Evolutionary conservation across 1,140 invertebrate genomes (phyloP).

Genomic region (Musca domestica): DNA sequence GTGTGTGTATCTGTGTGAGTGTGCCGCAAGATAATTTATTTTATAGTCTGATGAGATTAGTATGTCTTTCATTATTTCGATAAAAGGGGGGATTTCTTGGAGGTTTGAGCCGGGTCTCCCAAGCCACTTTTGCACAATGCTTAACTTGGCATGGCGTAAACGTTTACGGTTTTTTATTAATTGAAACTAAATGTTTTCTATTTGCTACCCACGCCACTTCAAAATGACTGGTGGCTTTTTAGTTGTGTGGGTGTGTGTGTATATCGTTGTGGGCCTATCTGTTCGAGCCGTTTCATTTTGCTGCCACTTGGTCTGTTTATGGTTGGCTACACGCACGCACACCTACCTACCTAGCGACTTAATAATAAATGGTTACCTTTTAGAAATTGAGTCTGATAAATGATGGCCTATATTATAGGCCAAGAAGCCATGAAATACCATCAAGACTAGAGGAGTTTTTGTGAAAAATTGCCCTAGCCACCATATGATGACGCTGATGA

Average conservation of each 20-base stretch:
- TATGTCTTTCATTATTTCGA: slow-evolving; percentile 15
- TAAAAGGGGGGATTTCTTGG: neutral
- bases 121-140: too few species aligned
- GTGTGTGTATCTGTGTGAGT: too few species aligned
- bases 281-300: too few species aligned
- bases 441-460: neutral
- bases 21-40: slow-evolving; percentile 1
- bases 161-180: slow-evolving; percentile 9
- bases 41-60: slow-evolving; percentile 9
- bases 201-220: neutral
- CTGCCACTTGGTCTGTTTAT: neutral
- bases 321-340: slow-evolving; percentile 18
- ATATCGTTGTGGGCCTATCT: too few species aligned
- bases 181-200: slow-evolving; percentile 21
- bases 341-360: neutral
- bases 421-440: neutral
- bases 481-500: slow-evolving; percentile 4
- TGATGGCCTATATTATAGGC: slow-evolving; percentile 12
- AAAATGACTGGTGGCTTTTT: too few species aligned
- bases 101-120: too few species aligned
- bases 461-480: neutral
- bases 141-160: too few species aligned
- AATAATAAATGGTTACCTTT: slow-evolving; percentile 14
- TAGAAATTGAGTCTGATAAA: slow-evolving; percentile 18
- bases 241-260: too few species aligned